These are phyloP conservation scores for Epiblema foenella DNA, from an alignment of 2,888 invertebrate genomes.

Conservation along the genomic window DNA sequence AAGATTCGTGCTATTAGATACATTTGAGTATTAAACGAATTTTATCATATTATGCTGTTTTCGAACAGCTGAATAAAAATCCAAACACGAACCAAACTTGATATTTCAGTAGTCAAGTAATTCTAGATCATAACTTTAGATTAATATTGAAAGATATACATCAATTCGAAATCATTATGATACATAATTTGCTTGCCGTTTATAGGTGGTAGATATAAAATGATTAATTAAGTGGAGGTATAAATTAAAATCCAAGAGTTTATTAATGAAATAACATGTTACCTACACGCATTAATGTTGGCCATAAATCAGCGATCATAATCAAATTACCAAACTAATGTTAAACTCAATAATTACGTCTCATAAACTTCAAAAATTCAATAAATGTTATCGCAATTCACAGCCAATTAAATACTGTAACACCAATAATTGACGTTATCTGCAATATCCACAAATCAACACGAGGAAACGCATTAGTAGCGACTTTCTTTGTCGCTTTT, in stretches of 20 bases:
- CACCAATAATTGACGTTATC: slow-evolving; percentile 37
- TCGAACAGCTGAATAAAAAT: neutral
- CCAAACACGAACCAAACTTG: neutral
- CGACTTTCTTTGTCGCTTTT: slow-evolving; percentile 54
- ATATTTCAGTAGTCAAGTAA: neutral
- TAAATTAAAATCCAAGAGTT: neutral
- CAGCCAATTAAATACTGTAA: slow-evolving; percentile 27
- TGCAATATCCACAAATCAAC: slow-evolving; percentile 42
- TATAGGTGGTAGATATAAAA: neutral
- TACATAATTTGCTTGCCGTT: neutral
- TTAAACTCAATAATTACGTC: neutral
- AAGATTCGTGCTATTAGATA: too few species aligned
- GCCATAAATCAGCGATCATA: slow-evolving; percentile 1
- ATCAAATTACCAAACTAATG: slow-evolving; percentile 18
- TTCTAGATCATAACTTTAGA: too few species aligned
- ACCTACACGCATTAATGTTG: neutral
- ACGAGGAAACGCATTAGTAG: slow-evolving; percentile 45
- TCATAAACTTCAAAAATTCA: slow-evolving; percentile 20
- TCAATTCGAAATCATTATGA: neutral
- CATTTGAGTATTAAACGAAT: neutral
- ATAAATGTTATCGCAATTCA: slow-evolving; percentile 27
- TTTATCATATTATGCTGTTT: neutral
- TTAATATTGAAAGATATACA: too few species aligned
- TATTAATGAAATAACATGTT: neutral
- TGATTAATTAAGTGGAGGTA: neutral